These are phyloP conservation scores for Dipus sagitta DNA, from an alignment of 2,797 vertebrate species.

Conservation along the genomic window DNA sequence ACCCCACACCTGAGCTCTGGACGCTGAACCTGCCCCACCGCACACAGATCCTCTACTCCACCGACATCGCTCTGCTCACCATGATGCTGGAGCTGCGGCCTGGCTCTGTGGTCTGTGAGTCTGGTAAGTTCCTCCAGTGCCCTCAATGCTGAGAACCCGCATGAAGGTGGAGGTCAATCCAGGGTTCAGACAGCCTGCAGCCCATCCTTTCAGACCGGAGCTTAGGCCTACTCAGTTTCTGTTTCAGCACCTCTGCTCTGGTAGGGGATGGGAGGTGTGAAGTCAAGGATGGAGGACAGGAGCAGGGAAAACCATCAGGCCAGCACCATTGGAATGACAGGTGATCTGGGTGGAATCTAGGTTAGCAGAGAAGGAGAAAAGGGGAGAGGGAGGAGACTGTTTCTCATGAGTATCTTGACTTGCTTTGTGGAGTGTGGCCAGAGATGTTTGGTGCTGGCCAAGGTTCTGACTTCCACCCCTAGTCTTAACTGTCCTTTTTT, in stretches of 20 bases:
- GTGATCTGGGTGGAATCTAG: neutral
- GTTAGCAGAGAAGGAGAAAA: neutral
- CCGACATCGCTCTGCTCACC: slow-evolving; percentile 97
- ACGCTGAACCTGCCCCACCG: slow-evolving; percentile 96
- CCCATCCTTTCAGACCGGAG: neutral
- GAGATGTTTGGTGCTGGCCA: neutral
- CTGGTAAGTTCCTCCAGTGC: slow-evolving; percentile 89
- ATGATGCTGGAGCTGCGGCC: slow-evolving; percentile 99
- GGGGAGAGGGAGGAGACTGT: neutral
- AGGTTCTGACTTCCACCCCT: slow-evolving; percentile 4
- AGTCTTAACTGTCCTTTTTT: too few species aligned
- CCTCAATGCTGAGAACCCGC: neutral
- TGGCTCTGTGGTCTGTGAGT: slow-evolving; percentile 96
- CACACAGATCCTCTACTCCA: slow-evolving; percentile 98
- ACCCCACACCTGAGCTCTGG: slow-evolving; percentile 98
- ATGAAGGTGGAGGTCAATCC: neutral
- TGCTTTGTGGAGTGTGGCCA: neutral
- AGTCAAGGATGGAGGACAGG: neutral
- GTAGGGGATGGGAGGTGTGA: neutral
- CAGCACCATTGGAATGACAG: neutral
- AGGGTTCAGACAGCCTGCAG: neutral
- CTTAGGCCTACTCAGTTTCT: neutral
- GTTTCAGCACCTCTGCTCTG: neutral
- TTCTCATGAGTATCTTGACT: neutral
- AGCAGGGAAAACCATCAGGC: neutral